A percentile compares a stretch with the other conserved stretches of the same genome.
phyloP scores from a whole-genome alignment of 35 echinoderm and acorn worm genomes.

The Apostichopus japonicus region DNA sequence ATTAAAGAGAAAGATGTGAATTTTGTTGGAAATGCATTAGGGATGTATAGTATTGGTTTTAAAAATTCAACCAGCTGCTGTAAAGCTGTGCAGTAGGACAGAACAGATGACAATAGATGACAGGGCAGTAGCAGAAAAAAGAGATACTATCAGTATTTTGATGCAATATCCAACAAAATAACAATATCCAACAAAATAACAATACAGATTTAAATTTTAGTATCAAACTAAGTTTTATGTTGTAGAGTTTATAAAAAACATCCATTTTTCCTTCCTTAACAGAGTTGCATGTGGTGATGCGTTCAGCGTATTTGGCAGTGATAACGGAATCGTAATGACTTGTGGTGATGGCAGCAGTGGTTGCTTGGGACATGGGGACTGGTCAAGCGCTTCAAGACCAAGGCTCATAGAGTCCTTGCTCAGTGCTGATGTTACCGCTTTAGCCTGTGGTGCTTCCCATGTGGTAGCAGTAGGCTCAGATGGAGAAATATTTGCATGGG shows the following conservation, averaged over 20 bases:
- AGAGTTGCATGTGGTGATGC: conserved; percentile 89
- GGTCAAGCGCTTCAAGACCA: conserved; percentile 90
- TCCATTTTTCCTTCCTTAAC: conserved; percentile 17
- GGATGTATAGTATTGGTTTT: too few species aligned
- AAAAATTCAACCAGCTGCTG: too few species aligned
- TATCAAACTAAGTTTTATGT: neutral
- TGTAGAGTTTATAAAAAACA: neutral
- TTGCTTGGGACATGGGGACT: conserved; percentile 94
- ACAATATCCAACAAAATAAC: too few species aligned
- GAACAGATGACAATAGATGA: too few species aligned
- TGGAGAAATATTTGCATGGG: conserved; percentile 97
- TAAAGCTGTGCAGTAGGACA: too few species aligned
- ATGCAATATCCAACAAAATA: too few species aligned
- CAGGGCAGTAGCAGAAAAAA: too few species aligned
- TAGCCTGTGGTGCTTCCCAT: conserved; percentile 96
- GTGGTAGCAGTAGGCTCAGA: conserved; percentile 87
- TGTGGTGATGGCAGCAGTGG: conserved; percentile 99
- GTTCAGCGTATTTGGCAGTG: conserved; percentile 98
- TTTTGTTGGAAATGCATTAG: too few species aligned
- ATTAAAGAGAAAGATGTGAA: too few species aligned
- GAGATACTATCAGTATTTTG: too few species aligned
- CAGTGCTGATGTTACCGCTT: conserved; percentile 92
- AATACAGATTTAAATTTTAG: too few species aligned
- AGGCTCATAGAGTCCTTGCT: conserved; percentile 88
- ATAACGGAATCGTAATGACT: conserved; percentile 99